Percentiles rank a stretch among this genome's conserved stretches.
These are phyloP conservation scores for Lateolabrax maculatus DNA, from an alignment of 2,797 vertebrate species.

Conservation along the genomic window DNA sequence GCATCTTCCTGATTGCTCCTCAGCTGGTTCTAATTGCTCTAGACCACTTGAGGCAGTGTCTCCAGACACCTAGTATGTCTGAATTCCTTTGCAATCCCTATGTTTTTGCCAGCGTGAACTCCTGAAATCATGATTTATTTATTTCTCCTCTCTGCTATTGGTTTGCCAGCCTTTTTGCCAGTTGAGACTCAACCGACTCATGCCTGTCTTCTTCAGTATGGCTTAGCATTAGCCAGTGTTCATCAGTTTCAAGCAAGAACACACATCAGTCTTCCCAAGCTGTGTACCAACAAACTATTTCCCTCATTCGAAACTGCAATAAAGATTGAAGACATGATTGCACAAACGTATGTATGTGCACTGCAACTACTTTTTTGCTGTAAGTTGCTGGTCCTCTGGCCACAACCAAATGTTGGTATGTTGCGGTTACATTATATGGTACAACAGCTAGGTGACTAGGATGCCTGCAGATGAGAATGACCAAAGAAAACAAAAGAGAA, in stretches of 20 bases:
- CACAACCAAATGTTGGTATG: not conserved
- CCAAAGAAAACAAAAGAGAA: not conserved
- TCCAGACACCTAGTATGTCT: slow-evolving; percentile 52
- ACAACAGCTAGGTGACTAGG: not conserved
- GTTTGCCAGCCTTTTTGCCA: slow-evolving; percentile 21
- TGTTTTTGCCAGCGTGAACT: slow-evolving; percentile 39
- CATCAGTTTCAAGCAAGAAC: slow-evolving; percentile 1
- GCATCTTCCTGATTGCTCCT: slow-evolving; percentile 45
- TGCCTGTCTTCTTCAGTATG: not conserved
- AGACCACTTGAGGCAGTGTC: slow-evolving; percentile 43
- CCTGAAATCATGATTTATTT: not conserved
- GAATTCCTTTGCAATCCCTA: slow-evolving; percentile 34
- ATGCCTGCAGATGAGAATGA: slow-evolving; percentile 1
- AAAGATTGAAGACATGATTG: not conserved
- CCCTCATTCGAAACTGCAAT: not conserved
- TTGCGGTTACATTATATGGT: not conserved
- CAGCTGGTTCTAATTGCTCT: slow-evolving; percentile 61
- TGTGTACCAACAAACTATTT: not conserved
- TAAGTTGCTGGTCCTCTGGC: not conserved
- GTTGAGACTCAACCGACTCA: slow-evolving; percentile 9
- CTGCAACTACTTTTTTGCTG: not conserved
- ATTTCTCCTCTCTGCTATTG: slow-evolving; percentile 1
- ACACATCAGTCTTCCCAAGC: not conserved
- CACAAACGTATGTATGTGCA: not conserved
- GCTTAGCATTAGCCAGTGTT: not conserved